These are phyloP conservation scores for Ephydatia muelleri DNA, from an alignment of 37 sponge, comb jelly and placozoan species.

Conservation along the genomic window DNA sequence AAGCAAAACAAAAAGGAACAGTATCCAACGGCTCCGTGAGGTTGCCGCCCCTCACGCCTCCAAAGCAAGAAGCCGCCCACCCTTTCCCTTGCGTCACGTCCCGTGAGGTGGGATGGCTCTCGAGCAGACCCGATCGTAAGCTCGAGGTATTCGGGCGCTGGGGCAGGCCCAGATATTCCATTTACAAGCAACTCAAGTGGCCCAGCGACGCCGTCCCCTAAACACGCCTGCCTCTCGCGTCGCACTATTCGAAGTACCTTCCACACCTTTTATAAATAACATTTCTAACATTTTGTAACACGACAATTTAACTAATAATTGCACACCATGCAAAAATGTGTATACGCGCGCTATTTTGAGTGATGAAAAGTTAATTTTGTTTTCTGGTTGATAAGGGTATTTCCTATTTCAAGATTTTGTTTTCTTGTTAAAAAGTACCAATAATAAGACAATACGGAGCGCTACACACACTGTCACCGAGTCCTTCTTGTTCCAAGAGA, in stretches of 20 bases:
- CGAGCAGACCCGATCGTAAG: conserved; percentile 19
- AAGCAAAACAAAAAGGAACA: background rate
- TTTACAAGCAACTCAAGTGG: conserved; percentile 81
- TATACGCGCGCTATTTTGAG: too few species aligned
- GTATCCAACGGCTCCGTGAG: conserved; percentile 29
- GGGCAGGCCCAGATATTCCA: conserved; percentile 68
- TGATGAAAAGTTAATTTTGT: too few species aligned
- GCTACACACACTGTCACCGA: background rate
- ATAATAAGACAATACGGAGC: background rate
- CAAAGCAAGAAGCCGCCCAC: conserved; percentile 35
- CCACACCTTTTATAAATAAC: background rate
- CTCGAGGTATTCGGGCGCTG: conserved; percentile 77
- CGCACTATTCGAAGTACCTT: too few species aligned
- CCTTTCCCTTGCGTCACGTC: conserved; percentile 69
- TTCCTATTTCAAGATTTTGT: background rate
- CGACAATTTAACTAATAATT: background rate
- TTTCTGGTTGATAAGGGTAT: background rate
- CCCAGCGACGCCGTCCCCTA: conserved; percentile 80
- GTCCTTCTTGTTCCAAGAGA: background rate
- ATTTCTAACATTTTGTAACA: background rate
- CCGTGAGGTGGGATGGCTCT: conserved; percentile 81
- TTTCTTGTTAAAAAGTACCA: background rate
- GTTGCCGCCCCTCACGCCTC: conserved; percentile 62
- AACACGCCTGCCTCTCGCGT: too few species aligned
- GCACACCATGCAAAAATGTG: too few species aligned